These are phyloP conservation scores for Lophius piscatorius DNA, from an alignment of 2,113 vertebrate genomes.

Conservation along the genomic window DNA sequence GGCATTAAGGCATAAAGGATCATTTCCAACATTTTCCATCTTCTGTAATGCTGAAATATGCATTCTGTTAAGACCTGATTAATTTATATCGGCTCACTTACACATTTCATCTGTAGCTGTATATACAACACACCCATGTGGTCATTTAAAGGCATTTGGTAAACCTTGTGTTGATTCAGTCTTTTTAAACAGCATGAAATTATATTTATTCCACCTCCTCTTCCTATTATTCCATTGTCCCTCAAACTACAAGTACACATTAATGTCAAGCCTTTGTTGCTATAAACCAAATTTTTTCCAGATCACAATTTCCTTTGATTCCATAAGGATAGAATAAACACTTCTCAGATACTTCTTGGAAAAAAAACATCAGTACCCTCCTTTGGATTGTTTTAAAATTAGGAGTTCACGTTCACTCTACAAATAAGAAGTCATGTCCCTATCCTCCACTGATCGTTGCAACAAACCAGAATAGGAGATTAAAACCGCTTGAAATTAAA, in stretches of 20 bases:
- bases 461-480: constrained; percentile 13
- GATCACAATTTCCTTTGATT: neutral
- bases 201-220: neutral
- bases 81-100: too few relatives aligned
- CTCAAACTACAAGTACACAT: neutral
- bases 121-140: too few relatives aligned
- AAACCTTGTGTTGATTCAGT: too few relatives aligned
- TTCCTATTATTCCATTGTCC: neutral
- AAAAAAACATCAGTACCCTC: neutral
- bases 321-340: neutral
- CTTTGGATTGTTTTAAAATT: neutral
- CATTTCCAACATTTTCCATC: too few relatives aligned
- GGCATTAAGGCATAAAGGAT: too few relatives aligned
- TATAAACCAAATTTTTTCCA: neutral
- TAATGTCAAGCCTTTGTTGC: neutral
- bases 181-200: neutral
- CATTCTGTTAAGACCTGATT: too few relatives aligned
- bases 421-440: constrained; percentile 2
- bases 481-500: constrained; percentile 23
- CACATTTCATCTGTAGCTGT: too few relatives aligned
- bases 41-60: too few relatives aligned
- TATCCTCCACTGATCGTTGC: constrained; percentile 6
- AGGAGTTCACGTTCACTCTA: constrained; percentile 1
- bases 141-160: too few relatives aligned
- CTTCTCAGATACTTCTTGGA: neutral